Evolutionary conservation across 2,113 vertebrate species (phyloP).

Genomic region (Bujurquina vittata): DNA sequence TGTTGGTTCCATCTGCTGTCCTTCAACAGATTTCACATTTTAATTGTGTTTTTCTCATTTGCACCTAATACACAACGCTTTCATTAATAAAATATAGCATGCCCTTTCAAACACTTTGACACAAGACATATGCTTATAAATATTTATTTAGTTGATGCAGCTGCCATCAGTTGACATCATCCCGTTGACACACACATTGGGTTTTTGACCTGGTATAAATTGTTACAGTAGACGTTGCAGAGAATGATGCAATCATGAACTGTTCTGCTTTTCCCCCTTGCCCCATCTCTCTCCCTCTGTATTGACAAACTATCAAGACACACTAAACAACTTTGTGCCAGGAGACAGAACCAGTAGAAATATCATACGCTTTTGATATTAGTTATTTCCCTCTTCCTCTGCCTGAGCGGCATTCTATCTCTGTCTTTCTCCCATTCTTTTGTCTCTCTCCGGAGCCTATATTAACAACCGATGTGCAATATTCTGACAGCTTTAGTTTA

Average conservation of each 20-base stretch:
- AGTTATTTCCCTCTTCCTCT: conserved; percentile 3
- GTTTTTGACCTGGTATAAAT: background rate
- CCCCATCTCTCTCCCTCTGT: background rate
- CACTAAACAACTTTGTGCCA: background rate
- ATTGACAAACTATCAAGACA: background rate
- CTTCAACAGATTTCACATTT: background rate
- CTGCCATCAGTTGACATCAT: background rate
- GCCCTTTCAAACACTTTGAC: background rate
- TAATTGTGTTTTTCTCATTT: background rate
- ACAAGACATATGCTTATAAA: background rate
- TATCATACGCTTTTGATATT: conserved; percentile 26
- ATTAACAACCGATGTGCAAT: background rate
- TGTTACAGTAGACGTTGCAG: background rate
- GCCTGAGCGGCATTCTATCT: background rate
- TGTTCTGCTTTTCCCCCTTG: fast-evolving
- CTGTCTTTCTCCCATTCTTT: background rate
- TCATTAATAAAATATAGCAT: background rate
- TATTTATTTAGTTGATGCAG: background rate
- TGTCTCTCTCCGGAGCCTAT: background rate
- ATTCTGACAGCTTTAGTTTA: background rate
- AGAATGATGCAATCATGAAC: background rate
- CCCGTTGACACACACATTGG: background rate
- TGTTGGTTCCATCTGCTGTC: background rate
- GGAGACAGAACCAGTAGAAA: background rate
- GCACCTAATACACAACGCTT: background rate